phyloP scores from a whole-genome alignment of 2,113 vertebrate genomes.

The Telmatochromis sp. region DNA sequence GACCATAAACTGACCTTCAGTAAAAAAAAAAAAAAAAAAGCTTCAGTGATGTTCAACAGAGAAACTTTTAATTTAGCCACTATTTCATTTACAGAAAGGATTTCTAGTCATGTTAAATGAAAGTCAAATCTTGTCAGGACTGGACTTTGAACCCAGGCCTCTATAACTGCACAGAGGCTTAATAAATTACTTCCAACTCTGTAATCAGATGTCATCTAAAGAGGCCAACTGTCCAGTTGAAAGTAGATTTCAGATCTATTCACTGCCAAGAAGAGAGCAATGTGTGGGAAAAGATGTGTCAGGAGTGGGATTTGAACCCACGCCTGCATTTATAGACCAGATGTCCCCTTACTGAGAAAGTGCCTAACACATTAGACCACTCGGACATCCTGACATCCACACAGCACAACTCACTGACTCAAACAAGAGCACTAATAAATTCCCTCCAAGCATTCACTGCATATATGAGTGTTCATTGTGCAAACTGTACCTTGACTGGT shows the following conservation, averaged over 20 bases:
- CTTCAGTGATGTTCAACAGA: neutral
- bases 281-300: neutral
- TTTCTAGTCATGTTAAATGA: neutral
- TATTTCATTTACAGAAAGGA: neutral
- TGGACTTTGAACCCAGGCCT: neutral
- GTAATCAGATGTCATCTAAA: neutral
- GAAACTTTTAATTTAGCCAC: neutral
- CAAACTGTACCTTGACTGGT: neutral
- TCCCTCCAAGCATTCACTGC: neutral
- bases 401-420: neutral
- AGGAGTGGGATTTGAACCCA: neutral
- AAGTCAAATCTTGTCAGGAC: neutral
- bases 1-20: neutral
- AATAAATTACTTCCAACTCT: neutral
- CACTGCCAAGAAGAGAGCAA: neutral
- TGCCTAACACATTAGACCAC: neutral
- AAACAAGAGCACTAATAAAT: neutral
- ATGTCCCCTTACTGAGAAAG: neutral
- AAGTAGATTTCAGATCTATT: neutral
- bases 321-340: neutral
- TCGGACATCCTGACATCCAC: neutral
- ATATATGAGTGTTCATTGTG: neutral
- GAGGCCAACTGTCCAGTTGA: neutral
- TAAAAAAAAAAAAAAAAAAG: neutral
- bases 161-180: neutral